Base-by-base conservation (phyloP, 2,113 vertebrate species). In the Dasypus novemcinctus region DNA sequence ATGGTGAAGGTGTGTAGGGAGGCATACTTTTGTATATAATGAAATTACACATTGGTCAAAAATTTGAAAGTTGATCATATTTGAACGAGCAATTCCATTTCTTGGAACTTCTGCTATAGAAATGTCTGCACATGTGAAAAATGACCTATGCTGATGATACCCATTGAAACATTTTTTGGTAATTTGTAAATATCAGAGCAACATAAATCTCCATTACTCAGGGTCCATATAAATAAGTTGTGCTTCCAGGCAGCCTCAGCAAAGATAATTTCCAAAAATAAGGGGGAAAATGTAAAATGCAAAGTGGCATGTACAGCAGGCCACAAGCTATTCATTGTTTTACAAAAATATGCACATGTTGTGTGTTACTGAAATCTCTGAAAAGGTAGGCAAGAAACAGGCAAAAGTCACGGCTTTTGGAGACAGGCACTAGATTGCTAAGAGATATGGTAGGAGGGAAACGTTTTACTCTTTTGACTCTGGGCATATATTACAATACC, bases 1-100 rank as follows among this genome's bases (percentile, higher is more conserved):
- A 38, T 23, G 0, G 0, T 14, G 11, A n/a, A 46, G 18, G 1
- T 13, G 1, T 13, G 5, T 11, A 23, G 52, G 31, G 33, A 38
- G 54, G 36, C 11, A 18, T 20, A 3, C 52, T 69, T 46, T 9
- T 10, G 52, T 36, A 54, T 27, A 41, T 5, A 11, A 29, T 21
- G 12, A 49, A 91, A 85, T 41, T 64, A 90, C 1, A 82, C 9
- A 71, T 23, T 27, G 7, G 31, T 38, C 57, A 88, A 52, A 20
- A 31, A 25, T 27, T 43, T 88, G 31, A 57, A 95, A 43, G n/a
- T 20, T 85, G 66, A 15, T 46, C 27, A 41, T 31, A 63, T 89
- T 54, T 90, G 49, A 88, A 69, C 12, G 2, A n/a, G 68, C 43
- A 20, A 41, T 63, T 63, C 49, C 23, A 49, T 57, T n/a, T 94